Conservation (phyloP, 2,888 invertebrate species). For the Lamellibrachia satsuma region DNA sequence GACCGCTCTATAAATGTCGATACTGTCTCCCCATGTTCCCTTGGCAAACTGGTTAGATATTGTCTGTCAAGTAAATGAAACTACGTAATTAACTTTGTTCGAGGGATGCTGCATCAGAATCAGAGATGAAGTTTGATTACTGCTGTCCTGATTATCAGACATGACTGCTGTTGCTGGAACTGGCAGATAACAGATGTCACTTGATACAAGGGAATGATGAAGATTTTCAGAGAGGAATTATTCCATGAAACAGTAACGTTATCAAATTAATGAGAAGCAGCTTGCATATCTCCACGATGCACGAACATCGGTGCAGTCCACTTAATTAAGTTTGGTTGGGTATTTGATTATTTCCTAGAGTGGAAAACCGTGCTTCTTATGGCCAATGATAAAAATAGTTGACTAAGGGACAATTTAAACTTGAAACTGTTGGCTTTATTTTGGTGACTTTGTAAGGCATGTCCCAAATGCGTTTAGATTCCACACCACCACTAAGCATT, state of each 20-base stretch:
- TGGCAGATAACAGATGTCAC: slow-evolving; percentile 8
- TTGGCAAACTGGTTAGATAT: background rate
- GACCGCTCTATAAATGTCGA: background rate
- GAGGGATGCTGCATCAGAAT: background rate
- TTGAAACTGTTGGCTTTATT: too few species aligned
- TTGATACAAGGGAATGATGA: background rate
- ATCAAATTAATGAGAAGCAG: background rate
- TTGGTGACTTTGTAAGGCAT: too few species aligned
- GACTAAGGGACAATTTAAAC: too few species aligned
- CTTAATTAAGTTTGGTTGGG: background rate
- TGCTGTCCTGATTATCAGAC: background rate
- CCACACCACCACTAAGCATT: too few species aligned
- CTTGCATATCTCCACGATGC: background rate
- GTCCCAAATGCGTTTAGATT: too few species aligned
- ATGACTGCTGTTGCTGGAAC: background rate
- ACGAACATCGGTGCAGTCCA: background rate
- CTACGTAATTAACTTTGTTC: slow-evolving; percentile 12
- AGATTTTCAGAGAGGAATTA: background rate
- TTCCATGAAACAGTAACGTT: background rate
- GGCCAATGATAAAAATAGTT: too few species aligned
- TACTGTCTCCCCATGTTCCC: background rate
- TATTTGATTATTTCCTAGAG: background rate
- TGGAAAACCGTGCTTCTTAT: background rate
- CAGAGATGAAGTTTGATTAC: background rate
- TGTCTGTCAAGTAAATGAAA: slow-evolving; percentile 4